Base-by-base conservation (phyloP, 2,113 vertebrate genomes). In the Montifringilla adamsi region DNA sequence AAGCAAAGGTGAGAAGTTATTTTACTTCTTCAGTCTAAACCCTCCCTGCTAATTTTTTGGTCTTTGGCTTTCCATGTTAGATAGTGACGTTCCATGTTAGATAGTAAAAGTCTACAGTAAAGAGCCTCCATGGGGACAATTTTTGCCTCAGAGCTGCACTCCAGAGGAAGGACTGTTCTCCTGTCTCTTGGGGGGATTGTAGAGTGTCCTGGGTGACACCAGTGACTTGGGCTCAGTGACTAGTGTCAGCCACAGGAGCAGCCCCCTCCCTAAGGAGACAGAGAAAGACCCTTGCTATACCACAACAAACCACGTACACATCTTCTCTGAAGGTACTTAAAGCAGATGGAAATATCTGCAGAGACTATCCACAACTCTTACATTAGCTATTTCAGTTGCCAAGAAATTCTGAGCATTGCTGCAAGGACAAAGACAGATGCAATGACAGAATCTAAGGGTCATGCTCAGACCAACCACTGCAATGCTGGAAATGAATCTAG, bases 201-300 rank as follows among this genome's bases (percentile, higher is more conserved):
- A 1, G 2, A 9, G 26, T 24, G 20, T 15, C 43, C 50, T 44
- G 31, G 37, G 62, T 63, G 62, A 55, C 55, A 46, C 12, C 74
- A 55, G 49, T 0, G 0, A 49, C 31, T 3, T 49, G 14, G 35
- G 20, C 39, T 46, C 0, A 1, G 15, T 2, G 37, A 37, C 37
- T 37, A 17, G 24, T 19, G 49, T 17, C 28, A 73, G 59, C 6
- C 33, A 63, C 53, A 68, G 47, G n/a, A 80, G 3, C 56, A 79
- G 18, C 10, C 21, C 74, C 14, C 10, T 52, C 5, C 4, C 39
- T 23, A 15, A 56, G 23, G 47, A 69, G 56, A 47, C 16, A 73
- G 80, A 56, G 10, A 59, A 70, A 33, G 7, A 33, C 7, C 14
- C 30, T 18, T 35, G 59, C 21, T 15, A 11, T 47, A 26, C 33